Evolutionary conservation across 92 coral and sea anemone species (phyloP).

Genomic region (Blastomussa wellsi): DNA sequence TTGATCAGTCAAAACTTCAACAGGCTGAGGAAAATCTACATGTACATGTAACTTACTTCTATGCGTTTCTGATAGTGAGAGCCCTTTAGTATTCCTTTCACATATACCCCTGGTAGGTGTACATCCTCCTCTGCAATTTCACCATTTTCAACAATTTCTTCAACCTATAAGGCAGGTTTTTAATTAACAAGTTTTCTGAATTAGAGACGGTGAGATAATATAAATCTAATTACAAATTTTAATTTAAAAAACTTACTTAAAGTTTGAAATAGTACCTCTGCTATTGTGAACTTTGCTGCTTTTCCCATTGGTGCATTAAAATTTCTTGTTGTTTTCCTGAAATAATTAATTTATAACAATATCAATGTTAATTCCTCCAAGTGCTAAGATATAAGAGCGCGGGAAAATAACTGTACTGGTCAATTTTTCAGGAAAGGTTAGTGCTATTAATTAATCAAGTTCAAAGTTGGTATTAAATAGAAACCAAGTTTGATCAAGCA

Average conservation of each 20-base stretch:
- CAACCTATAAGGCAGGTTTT: conserved; percentile 62
- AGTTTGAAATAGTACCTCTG: conserved; percentile 65
- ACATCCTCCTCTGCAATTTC: conserved; percentile 90
- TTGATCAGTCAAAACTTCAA: not conserved
- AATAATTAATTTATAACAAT: not conserved
- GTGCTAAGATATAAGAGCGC: too few species aligned
- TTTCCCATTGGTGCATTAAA: conserved; percentile 97
- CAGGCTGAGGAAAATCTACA: too few species aligned
- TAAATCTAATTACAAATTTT: too few species aligned
- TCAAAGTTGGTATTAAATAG: too few species aligned
- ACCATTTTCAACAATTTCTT: conserved; percentile 91
- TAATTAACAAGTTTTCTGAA: not conserved
- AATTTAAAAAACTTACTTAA: not conserved
- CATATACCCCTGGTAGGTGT: conserved; percentile 89
- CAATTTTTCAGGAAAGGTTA: too few species aligned
- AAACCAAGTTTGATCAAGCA: too few species aligned
- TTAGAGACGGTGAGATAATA: too few species aligned
- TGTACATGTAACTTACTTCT: conserved; percentile 58
- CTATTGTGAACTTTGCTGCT: conserved; percentile 96
- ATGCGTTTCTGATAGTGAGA: conserved; percentile 85
- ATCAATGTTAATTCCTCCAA: too few species aligned
- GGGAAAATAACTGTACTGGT: not conserved
- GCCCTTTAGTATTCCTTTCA: conserved; percentile 84
- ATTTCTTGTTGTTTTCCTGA: conserved; percentile 91
- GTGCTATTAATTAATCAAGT: too few species aligned